Evolutionary conservation across 2,113 vertebrate species (phyloP), one percentile per base, ranked within the genome.

Genomic region (Caranx ignobilis): DNA sequence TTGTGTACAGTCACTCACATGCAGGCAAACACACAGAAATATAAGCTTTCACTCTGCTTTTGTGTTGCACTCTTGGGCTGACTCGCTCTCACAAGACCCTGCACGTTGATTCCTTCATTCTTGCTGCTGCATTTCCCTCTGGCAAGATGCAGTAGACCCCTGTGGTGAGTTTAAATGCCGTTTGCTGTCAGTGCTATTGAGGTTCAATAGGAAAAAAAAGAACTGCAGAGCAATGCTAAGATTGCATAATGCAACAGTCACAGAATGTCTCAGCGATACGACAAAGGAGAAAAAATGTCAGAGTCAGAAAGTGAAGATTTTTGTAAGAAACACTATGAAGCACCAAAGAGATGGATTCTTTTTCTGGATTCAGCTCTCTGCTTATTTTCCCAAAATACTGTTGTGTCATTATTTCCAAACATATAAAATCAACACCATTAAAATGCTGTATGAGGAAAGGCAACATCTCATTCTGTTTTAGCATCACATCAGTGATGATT

Each of bases 131-230:
- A 34, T 60, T 78, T 87, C 48, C 68, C 56, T 87, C 74, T 69
- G 76, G 80, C 70, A 65, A 68, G 63, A 84, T 69, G 82, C 78
- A 60, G 68, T 21, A 12, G 64, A 80, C 47, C 80, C 91, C 89
- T 52, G 73, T 34, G 77, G 89, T 66, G 84, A 73, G 59, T 85
- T 88, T 82, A 90, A 88, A 91, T 90, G 87, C 62, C 80, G 81
- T 84, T 82, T 84, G 73, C 82, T 86, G 79, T 84, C 73, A 59
- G 57, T 35, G 72, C 52, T 50, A 13, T 74, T 72, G 77, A 79
- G 61, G 75, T 87, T 67, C 65, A 39, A 74, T 15, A 16, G 54
- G 26, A 48, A 54, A 15, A 19, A 35, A 61, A 55, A n/a, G 31
- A 80, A 32, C 45, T 41, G 86, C 73, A 72, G 74, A 74, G 77